phyloP scores from a whole-genome alignment of 2,888 invertebrate genomes.

The Zygothrica quintamaculata region DNA sequence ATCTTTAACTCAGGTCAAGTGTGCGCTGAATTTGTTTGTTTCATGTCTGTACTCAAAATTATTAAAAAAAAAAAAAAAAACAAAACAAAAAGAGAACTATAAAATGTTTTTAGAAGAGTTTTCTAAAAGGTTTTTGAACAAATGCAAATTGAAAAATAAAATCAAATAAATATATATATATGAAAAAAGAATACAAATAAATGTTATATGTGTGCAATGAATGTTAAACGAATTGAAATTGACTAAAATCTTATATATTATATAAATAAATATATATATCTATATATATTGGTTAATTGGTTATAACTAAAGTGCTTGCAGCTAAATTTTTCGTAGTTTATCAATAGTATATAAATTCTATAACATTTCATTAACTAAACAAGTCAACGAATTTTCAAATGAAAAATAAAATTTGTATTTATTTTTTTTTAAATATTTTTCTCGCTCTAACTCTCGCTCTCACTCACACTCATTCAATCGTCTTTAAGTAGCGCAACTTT shows the following conservation, averaged over 20 bases:
- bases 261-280: constrained; percentile 9
- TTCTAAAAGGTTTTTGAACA: not conserved
- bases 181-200: constrained; percentile 15
- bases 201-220: constrained; percentile 47
- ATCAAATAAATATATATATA: not conserved
- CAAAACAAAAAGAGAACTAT: not conserved
- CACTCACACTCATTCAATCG: constrained; percentile 1
- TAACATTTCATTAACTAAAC: constrained; percentile 3
- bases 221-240: constrained; percentile 42
- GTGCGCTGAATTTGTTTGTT: constrained; percentile 48
- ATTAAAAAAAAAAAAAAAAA: not conserved
- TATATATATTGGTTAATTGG: constrained; percentile 4
- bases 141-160: constrained; percentile 8
- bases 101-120: no score
- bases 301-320: constrained; percentile 28
- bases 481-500: no score
- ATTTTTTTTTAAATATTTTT: not conserved
- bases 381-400: no score
- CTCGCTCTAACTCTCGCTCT: constrained; percentile 10
- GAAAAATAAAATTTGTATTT: no score
- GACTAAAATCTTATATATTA: constrained; percentile 44
- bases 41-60: not conserved
- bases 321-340: constrained; percentile 27
- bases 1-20: constrained; percentile 48
- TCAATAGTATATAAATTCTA: no score